Conservation (phyloP, 2,113 vertebrate species). For the Stigmatopora nigra region DNA sequence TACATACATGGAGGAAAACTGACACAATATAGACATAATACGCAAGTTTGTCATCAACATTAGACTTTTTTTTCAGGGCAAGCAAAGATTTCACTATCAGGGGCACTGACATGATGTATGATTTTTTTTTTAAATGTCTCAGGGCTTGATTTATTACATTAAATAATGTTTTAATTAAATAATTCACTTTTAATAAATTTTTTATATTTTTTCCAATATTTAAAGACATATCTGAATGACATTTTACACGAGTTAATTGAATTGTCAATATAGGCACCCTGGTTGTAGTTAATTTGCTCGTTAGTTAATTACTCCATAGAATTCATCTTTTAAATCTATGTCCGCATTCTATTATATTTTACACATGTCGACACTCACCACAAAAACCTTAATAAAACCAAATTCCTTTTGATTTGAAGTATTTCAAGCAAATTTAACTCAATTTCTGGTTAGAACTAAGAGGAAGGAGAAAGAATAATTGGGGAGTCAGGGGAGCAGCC, state of each 20-base stretch:
- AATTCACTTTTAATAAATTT: no score
- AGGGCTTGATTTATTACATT: no score
- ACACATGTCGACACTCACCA: not conserved
- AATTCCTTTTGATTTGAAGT: no score
- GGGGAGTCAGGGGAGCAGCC: slow-evolving; percentile 74
- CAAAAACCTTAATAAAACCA: no score
- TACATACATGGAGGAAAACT: not conserved
- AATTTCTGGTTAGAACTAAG: not conserved
- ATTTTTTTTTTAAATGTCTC: no score
- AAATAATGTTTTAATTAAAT: no score
- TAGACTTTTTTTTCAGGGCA: not conserved
- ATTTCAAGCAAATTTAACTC: no score
- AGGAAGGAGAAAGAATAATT: not conserved
- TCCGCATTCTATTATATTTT: not conserved
- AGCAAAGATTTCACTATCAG: not conserved
- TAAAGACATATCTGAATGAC: no score
- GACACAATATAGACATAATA: not conserved
- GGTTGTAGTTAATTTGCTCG: no score
- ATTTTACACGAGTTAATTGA: no score
- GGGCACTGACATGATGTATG: not conserved
- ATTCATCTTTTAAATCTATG: not conserved
- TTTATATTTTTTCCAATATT: no score
- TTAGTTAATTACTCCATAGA: not conserved
- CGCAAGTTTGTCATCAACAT: not conserved
- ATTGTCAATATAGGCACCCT: no score